Conservation (phyloP, 2,113 vertebrate species). For the Dipodomys merriami region DNA sequence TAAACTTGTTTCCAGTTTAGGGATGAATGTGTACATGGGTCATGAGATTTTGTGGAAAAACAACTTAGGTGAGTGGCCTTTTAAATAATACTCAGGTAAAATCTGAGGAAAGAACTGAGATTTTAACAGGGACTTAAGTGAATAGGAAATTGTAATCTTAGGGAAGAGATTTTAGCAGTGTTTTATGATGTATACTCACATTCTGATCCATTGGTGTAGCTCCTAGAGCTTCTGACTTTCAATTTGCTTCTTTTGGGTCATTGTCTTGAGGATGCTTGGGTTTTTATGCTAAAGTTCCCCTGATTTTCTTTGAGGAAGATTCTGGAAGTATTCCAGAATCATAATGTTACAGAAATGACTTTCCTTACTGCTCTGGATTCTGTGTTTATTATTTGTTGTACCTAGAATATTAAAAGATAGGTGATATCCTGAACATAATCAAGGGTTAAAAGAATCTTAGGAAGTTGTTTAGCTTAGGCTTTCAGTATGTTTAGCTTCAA, state of each 20-base stretch:
- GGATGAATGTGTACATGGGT: not conserved
- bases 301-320: conserved; percentile 12
- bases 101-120: not conserved
- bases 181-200: not conserved
- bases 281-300: conserved; percentile 37
- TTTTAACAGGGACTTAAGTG: conserved; percentile 49
- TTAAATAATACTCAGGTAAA: conserved; percentile 16
- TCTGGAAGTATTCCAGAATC: not conserved
- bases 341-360: conserved; percentile 1
- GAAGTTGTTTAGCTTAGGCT: not conserved
- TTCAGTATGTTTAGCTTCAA: not conserved
- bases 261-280: not conserved
- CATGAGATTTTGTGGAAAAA: conserved; percentile 50
- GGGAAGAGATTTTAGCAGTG: conserved; percentile 11
- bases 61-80: conserved; percentile 20
- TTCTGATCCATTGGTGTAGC: not conserved
- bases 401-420: not conserved
- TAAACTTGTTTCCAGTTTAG: conserved; percentile 47
- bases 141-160: not conserved
- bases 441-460: not conserved
- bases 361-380: not conserved
- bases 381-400: not conserved
- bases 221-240: conserved; percentile 4
- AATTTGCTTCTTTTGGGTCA: conserved; percentile 18
- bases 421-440: not conserved